These are phyloP conservation scores for Diaprepes abbreviatus DNA, from an alignment of 2,888 invertebrate species.

Conservation along the genomic window DNA sequence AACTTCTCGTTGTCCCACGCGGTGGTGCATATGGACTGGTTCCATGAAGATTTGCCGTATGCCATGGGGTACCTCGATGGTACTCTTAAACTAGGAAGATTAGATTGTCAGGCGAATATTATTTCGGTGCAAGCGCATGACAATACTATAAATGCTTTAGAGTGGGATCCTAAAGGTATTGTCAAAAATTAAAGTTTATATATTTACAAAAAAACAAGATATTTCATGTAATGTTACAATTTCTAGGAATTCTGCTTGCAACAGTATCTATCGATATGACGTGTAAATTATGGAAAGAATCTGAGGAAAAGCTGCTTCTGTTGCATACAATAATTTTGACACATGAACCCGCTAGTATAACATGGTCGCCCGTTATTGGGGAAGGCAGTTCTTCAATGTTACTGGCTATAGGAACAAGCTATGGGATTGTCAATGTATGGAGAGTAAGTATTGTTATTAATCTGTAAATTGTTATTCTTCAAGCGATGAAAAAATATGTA, in stretches of 20 bases:
- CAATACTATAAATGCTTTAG: conserved; percentile 65
- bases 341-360: conserved; percentile 67
- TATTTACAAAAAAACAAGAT: not conserved
- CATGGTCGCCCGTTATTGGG: conserved; percentile 72
- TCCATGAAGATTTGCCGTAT: conserved; percentile 70
- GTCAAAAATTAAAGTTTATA: not conserved
- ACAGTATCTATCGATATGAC: conserved; percentile 69
- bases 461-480: too few species aligned
- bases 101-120: conserved; percentile 62
- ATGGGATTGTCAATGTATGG: conserved; percentile 71
- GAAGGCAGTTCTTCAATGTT: conserved; percentile 62
- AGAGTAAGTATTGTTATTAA: conserved; percentile 55
- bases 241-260: conserved; percentile 68
- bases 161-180: conserved; percentile 68
- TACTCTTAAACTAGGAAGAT: conserved; percentile 66
- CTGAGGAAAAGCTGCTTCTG: conserved; percentile 65
- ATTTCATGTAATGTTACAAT: not conserved
- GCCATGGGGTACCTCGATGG: conserved; percentile 73
- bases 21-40: conserved; percentile 72
- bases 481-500: too few species aligned
- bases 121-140: conserved; percentile 66
- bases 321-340: conserved; percentile 67
- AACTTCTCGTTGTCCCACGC: conserved; percentile 58
- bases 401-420: conserved; percentile 70
- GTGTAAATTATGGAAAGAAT: conserved; percentile 68